Evolutionary conservation across 2,113 vertebrate species (phyloP).

Genomic region (Hippopotamus amphibius): DNA sequence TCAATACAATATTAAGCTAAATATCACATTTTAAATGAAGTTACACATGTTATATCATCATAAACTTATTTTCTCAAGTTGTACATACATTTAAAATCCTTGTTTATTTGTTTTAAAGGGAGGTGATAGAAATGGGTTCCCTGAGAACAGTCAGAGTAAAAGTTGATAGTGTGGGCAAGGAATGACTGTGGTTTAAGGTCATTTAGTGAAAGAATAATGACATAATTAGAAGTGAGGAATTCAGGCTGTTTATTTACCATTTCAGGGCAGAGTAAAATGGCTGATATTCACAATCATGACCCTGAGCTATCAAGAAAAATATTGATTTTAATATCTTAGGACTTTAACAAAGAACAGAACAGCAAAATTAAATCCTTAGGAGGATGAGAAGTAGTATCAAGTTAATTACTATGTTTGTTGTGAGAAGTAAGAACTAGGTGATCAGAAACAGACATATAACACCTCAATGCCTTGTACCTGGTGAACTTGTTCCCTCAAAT

Average conservation of each 20-base stretch:
- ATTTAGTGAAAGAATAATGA: neutral
- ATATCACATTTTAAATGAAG: neutral
- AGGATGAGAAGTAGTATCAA: neutral
- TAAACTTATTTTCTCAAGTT: neutral
- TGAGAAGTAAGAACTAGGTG: neutral
- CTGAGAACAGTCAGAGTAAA: neutral
- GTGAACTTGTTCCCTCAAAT: neutral
- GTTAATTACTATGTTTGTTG: neutral
- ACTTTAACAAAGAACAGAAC: neutral
- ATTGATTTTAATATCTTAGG: neutral
- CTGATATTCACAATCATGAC: neutral
- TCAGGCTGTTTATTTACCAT: neutral
- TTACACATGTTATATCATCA: neutral
- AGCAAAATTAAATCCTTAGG: neutral
- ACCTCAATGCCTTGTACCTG: neutral
- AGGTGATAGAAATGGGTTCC: neutral
- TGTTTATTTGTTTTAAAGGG: neutral
- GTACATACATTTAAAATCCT: neutral
- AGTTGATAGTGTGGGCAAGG: neutral
- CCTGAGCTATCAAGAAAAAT: neutral
- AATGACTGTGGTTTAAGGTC: neutral
- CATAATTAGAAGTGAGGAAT: neutral
- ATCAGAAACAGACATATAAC: neutral
- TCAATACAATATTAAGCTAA: neutral
- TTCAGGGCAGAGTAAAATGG: neutral